phyloP scores from a whole-genome alignment of 2,797 vertebrate genomes.

The Tragopan temminckii region DNA sequence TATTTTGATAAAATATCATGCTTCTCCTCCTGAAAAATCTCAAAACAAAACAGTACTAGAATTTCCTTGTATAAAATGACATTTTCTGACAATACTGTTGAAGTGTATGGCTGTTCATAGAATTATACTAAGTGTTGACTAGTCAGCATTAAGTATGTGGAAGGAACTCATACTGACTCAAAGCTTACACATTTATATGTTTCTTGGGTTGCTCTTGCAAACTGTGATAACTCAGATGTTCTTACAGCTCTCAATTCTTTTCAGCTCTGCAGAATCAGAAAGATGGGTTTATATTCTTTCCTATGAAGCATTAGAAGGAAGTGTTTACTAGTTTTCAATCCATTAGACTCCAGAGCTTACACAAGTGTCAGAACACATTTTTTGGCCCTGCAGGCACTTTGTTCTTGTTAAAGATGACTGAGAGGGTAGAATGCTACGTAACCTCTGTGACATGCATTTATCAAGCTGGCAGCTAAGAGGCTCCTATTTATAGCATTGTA shows the following conservation, averaged over 20 bases:
- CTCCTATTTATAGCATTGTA: conserved; percentile 2
- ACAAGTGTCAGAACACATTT: conserved; percentile 49
- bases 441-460: conserved; percentile 39
- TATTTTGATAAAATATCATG: background rate
- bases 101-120: background rate
- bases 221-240: background rate
- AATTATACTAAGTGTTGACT: background rate
- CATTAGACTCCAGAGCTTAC: conserved; percentile 15
- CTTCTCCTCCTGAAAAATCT: background rate
- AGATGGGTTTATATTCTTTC: background rate
- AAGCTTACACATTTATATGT: background rate
- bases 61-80: background rate
- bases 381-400: conserved; percentile 38
- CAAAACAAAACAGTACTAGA: background rate
- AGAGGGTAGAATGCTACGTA: background rate
- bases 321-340: conserved; percentile 15
- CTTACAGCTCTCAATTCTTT: background rate
- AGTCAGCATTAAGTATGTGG: background rate
- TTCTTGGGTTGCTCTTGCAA: background rate
- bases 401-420: conserved; percentile 29
- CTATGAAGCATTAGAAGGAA: background rate
- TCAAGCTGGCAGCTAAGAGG: conserved; percentile 37
- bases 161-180: background rate
- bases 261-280: background rate
- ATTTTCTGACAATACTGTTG: background rate